phyloP scores from a whole-genome alignment of 1,140 invertebrate species.

The Akabosia matsudoensis region DNA sequence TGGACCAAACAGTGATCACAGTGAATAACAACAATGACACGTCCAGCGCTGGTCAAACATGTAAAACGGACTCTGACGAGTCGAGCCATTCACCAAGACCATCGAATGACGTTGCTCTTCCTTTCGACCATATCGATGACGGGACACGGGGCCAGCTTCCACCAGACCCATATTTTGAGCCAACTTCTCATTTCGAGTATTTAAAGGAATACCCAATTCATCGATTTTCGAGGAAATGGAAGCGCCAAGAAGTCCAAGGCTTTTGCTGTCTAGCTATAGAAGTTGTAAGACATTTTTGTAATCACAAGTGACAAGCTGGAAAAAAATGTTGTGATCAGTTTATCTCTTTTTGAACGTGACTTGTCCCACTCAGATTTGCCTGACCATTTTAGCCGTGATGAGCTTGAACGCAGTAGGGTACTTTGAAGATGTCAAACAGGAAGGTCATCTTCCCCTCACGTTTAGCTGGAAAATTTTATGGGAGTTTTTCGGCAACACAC shows the following conservation, averaged over 20 bases:
- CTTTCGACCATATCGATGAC: too few species aligned
- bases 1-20: too few species aligned
- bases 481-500: not conserved
- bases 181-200: not conserved
- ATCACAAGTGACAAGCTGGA: not conserved
- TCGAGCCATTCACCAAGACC: too few species aligned
- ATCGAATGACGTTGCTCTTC: too few species aligned
- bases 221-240: not conserved
- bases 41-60: too few species aligned
- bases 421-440: not conserved
- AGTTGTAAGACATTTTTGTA: not conserved
- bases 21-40: too few species aligned
- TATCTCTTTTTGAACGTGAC: not conserved
- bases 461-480: constrained; percentile 7
- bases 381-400: not conserved
- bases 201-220: not conserved
- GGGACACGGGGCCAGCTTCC: too few species aligned
- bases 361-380: not conserved
- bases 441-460: not conserved
- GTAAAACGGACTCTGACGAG: too few species aligned
- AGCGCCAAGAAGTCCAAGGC: not conserved
- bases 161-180: too few species aligned
- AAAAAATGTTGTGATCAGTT: too few species aligned
- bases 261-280: not conserved
- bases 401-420: not conserved